Conservation (phyloP, 92 coral and sea anemone species). For the Montipora capitata region DNA sequence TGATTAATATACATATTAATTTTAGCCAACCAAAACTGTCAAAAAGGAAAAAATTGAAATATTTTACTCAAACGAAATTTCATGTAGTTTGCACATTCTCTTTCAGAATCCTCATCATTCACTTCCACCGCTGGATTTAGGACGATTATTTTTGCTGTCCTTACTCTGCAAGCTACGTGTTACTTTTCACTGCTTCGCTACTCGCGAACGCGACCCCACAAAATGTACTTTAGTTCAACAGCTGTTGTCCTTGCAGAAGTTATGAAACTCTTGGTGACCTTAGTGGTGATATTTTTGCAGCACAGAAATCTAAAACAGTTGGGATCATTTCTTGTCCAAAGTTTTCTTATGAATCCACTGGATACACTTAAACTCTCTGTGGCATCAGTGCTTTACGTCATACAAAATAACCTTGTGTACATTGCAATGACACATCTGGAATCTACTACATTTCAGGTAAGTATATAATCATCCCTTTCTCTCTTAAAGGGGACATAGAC, state of each 20-base stretch:
- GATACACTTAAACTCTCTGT: constrained; percentile 69
- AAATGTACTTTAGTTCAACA: constrained; percentile 84
- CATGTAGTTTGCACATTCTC: neutral
- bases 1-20: too few relatives aligned
- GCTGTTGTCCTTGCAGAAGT: constrained; percentile 83
- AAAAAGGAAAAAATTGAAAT: neutral
- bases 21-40: neutral
- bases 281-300: constrained; percentile 68
- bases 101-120: constrained; percentile 62
- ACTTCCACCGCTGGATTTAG: constrained; percentile 47
- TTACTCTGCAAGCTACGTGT: constrained; percentile 84
- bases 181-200: constrained; percentile 84
- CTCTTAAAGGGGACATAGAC: too few relatives aligned
- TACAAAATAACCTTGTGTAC: constrained; percentile 88
- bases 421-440: constrained; percentile 90
- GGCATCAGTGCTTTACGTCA: constrained; percentile 82
- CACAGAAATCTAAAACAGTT: constrained; percentile 55
- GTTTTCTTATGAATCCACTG: constrained; percentile 63
- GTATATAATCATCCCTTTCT: too few relatives aligned
- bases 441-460: constrained; percentile 90
- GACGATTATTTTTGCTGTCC: constrained; percentile 58
- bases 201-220: constrained; percentile 77
- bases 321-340: constrained; percentile 56
- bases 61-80: neutral
- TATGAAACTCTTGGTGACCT: constrained; percentile 67